Evolutionary conservation across 2,797 vertebrate species (phyloP).

Genomic region (Arnoldichthys spilopterus): DNA sequence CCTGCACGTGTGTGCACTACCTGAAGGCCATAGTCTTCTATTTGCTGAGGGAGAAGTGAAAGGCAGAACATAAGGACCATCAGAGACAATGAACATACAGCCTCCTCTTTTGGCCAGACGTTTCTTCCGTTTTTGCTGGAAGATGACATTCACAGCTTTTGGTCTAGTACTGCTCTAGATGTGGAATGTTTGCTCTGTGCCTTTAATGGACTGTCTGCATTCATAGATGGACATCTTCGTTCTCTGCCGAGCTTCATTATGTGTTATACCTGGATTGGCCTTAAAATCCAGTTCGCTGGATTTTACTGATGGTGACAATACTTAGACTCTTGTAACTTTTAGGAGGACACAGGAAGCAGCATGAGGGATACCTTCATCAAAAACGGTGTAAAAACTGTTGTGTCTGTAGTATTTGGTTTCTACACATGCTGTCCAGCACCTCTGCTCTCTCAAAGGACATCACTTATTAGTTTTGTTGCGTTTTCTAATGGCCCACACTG

Average conservation of each 20-base stretch:
- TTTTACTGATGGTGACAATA: constrained; percentile 4
- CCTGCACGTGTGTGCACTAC: constrained; percentile 88
- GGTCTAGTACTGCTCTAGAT: constrained; percentile 59
- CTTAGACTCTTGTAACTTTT: constrained; percentile 2
- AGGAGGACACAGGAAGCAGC: neutral
- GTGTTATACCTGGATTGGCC: constrained; percentile 12
- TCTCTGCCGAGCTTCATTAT: constrained; percentile 12
- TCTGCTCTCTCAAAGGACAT: neutral
- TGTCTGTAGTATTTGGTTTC: constrained; percentile 10
- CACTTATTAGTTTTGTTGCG: neutral
- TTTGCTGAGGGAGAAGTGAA: constrained; percentile 92
- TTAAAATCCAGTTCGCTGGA: neutral
- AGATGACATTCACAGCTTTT: constrained; percentile 42
- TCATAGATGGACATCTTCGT: constrained; percentile 28
- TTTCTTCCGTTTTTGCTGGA: constrained; percentile 38
- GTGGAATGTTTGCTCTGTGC: constrained; percentile 67
- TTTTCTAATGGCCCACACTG: constrained; percentile 14
- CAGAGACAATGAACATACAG: constrained; percentile 15
- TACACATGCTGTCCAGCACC: neutral
- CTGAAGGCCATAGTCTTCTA: constrained; percentile 89
- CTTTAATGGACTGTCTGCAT: constrained; percentile 43
- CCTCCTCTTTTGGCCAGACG: neutral
- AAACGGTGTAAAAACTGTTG: neutral
- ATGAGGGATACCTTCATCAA: neutral
- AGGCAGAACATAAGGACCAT: neutral